Evolutionary conservation across 2,113 vertebrate species (phyloP).

Genomic region (Promerops cafer): DNA sequence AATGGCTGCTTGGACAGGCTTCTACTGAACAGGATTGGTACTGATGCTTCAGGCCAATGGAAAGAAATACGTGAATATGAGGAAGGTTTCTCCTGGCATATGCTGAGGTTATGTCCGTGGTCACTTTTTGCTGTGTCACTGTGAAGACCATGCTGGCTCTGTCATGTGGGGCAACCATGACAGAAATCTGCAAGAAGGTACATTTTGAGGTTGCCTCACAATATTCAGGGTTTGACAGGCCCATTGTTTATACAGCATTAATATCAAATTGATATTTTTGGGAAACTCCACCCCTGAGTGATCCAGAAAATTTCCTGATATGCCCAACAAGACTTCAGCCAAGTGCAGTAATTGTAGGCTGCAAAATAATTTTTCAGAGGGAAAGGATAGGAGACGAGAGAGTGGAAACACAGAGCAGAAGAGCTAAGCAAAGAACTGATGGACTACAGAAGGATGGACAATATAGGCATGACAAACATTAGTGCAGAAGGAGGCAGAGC

Average conservation of each 20-base stretch:
- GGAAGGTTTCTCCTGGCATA: not conserved
- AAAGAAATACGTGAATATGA: not conserved
- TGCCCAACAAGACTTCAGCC: not conserved
- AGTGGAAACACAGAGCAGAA: not conserved
- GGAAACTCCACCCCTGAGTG: constrained; percentile 27
- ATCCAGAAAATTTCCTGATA: constrained; percentile 42
- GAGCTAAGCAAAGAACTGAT: not conserved
- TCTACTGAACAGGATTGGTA: rapidly evolving
- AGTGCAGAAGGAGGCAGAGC: not conserved
- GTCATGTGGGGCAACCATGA: not conserved
- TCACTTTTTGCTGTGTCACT: not conserved
- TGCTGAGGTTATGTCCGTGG: not conserved
- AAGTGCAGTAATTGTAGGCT: not conserved
- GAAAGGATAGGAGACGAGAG: not conserved
- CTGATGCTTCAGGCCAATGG: not conserved
- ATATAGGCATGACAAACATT: not conserved
- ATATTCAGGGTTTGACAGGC: not conserved
- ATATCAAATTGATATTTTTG: constrained; percentile 1
- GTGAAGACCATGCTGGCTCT: not conserved
- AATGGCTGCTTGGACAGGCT: not conserved
- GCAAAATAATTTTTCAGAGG: constrained; percentile 15
- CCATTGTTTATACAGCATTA: constrained; percentile 8
- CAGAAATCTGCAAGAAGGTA: not conserved
- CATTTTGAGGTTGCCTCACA: not conserved
- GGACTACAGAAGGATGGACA: not conserved